These are phyloP conservation scores for Acholoe squamosa DNA, from an alignment of 2,888 invertebrate genomes.

Conservation along the genomic window DNA sequence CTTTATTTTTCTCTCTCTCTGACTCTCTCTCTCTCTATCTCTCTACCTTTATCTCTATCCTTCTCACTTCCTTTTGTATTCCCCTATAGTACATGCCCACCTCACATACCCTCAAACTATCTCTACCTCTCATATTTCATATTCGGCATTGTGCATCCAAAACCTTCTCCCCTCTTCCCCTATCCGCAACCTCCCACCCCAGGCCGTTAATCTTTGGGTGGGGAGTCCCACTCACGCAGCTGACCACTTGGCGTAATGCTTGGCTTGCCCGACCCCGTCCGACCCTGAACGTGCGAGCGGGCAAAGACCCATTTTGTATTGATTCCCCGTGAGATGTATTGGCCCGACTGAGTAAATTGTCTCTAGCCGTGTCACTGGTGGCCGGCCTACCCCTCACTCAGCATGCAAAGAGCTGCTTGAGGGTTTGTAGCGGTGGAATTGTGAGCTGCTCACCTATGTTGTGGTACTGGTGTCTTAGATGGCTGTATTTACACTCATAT, in stretches of 20 bases:
- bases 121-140: not conserved
- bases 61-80: too few species aligned
- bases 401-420: not conserved
- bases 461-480: too few species aligned
- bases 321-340: conserved; percentile 49
- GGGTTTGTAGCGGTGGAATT: not conserved
- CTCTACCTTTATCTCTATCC: not conserved
- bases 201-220: not conserved
- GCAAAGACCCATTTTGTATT: conserved; percentile 50
- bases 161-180: not conserved
- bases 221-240: not conserved
- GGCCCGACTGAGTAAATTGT: conserved; percentile 57
- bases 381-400: not conserved
- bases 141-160: too few species aligned
- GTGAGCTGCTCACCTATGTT: not conserved
- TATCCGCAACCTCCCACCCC: not conserved
- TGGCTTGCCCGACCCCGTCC: conserved; percentile 22
- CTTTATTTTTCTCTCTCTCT: too few species aligned
- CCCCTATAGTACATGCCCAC: too few species aligned
- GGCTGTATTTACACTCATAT: too few species aligned
- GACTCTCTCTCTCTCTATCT: too few species aligned
- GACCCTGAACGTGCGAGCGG: conserved; percentile 25
- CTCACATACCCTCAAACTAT: not conserved
- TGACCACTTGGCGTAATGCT: conserved; percentile 42
- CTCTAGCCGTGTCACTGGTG: conserved; percentile 47